These are phyloP conservation scores for Operophtera brumata DNA, from an alignment of 2,888 invertebrate genomes.

Conservation along the genomic window DNA sequence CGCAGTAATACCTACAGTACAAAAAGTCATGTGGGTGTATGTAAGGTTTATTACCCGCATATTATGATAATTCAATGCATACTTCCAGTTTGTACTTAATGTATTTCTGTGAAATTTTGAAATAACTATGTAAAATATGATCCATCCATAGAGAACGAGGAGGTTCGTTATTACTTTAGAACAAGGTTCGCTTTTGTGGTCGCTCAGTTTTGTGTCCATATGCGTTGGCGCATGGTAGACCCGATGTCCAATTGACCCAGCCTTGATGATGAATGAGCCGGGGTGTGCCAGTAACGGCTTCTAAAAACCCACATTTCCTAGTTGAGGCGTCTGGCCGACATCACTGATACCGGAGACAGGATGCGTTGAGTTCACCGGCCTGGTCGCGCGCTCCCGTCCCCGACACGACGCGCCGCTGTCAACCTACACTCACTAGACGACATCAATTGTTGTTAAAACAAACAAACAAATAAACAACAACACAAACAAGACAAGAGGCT, in stretches of 20 bases:
- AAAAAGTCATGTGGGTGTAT: slow-evolving; percentile 63
- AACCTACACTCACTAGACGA: slow-evolving; percentile 60
- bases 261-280: slow-evolving; percentile 58
- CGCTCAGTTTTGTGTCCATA: slow-evolving; percentile 39
- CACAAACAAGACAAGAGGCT: too few species aligned
- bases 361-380: slow-evolving; percentile 67
- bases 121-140: slow-evolving; percentile 48
- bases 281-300: slow-evolving; percentile 67
- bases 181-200: slow-evolving; percentile 41
- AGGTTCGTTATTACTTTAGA: slow-evolving; percentile 40
- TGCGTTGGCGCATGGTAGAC: slow-evolving; percentile 46
- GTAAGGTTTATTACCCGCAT: slow-evolving; percentile 69
- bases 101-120: slow-evolving; percentile 51
- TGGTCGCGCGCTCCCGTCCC: slow-evolving; percentile 50
- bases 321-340: slow-evolving; percentile 68
- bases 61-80: slow-evolving; percentile 62
- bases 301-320: slow-evolving; percentile 76
- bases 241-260: slow-evolving; percentile 62
- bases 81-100: slow-evolving; percentile 49
- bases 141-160: slow-evolving; percentile 34
- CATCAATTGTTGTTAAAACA: slow-evolving; percentile 65
- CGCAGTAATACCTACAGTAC: slow-evolving; percentile 47
- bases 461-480: too few species aligned
- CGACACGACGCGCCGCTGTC: slow-evolving; percentile 49
- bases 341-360: slow-evolving; percentile 68